phyloP scores from a whole-genome alignment of 1,140 invertebrate species.

The Popillia japonica region DNA sequence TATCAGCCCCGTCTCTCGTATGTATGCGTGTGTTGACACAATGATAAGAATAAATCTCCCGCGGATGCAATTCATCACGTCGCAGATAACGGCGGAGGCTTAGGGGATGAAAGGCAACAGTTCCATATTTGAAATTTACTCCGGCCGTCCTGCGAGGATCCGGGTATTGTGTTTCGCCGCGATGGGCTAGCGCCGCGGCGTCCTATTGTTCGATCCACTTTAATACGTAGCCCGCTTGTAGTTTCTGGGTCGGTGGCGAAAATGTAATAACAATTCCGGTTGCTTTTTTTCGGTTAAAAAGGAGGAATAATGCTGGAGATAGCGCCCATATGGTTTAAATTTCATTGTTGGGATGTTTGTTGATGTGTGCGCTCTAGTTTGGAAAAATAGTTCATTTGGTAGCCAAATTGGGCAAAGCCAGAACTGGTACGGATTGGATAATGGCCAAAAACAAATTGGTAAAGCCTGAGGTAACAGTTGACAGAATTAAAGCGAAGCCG shows the following conservation, averaged over 20 bases:
- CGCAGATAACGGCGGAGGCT: background rate
- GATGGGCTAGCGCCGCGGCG: background rate
- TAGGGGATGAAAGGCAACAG: conserved; percentile 21
- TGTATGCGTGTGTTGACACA: conserved; percentile 9
- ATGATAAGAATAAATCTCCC: conserved; percentile 31
- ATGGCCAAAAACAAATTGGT: too few species aligned
- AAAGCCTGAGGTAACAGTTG: too few species aligned
- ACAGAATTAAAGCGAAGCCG: too few species aligned
- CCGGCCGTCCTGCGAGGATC: background rate
- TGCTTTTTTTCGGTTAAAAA: too few species aligned
- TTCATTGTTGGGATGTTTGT: too few species aligned
- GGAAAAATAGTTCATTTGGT: too few species aligned
- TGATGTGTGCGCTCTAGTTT: too few species aligned
- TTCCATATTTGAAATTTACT: conserved; percentile 31
- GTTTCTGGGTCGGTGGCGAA: background rate
- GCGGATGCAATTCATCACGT: conserved; percentile 28
- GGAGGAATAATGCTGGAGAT: background rate
- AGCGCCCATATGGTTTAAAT: background rate
- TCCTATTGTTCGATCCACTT: background rate
- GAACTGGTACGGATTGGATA: too few species aligned
- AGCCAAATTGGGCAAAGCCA: too few species aligned
- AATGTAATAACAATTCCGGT: background rate
- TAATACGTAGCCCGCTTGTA: background rate
- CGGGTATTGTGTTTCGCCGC: background rate
- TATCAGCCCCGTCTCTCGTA: background rate